Percentiles rank a stretch among this genome's conserved stretches.
These are phyloP conservation scores for Cabera pusaria DNA, from an alignment of 2,888 invertebrate genomes.

Conservation along the genomic window DNA sequence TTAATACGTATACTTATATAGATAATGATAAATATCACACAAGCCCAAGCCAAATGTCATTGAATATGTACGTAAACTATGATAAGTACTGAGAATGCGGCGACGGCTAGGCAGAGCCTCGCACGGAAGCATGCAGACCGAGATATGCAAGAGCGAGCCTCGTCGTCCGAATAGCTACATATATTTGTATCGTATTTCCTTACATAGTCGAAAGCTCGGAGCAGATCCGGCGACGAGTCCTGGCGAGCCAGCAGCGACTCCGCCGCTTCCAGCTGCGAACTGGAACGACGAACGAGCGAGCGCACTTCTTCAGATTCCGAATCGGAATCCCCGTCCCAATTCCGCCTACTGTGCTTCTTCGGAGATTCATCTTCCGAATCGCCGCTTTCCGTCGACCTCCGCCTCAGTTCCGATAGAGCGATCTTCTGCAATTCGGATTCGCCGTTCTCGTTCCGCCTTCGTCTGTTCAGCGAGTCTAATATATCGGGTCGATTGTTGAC, in stretches of 20 bases:
- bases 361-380: conserved; percentile 68
- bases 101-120: conserved; percentile 72
- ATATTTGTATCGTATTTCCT: conserved; percentile 76
- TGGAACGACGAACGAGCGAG: conserved; percentile 85
- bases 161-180: conserved; percentile 57
- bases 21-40: conserved; percentile 68
- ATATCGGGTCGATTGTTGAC: conserved; percentile 77
- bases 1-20: conserved; percentile 68
- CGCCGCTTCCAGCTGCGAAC: conserved; percentile 83
- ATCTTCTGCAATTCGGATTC: conserved; percentile 68
- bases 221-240: conserved; percentile 72
- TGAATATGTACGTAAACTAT: conserved; percentile 78
- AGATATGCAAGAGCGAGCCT: conserved; percentile 44
- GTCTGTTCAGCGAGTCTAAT: conserved; percentile 65
- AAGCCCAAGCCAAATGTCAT: conserved; percentile 75
- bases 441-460: conserved; percentile 56
- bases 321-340: conserved; percentile 81
- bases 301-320: conserved; percentile 87
- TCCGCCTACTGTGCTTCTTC: conserved; percentile 60
- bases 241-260: conserved; percentile 82
- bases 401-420: conserved; percentile 64
- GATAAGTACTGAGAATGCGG: conserved; percentile 74
- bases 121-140: conserved; percentile 67
- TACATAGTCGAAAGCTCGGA: conserved; percentile 79
- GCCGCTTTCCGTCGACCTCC: conserved; percentile 71